A percentile compares a stretch with the other conserved stretches of the same genome.
phyloP scores from a whole-genome alignment of 2,797 vertebrate species.

The Myiothlypis chrysogaster region DNA sequence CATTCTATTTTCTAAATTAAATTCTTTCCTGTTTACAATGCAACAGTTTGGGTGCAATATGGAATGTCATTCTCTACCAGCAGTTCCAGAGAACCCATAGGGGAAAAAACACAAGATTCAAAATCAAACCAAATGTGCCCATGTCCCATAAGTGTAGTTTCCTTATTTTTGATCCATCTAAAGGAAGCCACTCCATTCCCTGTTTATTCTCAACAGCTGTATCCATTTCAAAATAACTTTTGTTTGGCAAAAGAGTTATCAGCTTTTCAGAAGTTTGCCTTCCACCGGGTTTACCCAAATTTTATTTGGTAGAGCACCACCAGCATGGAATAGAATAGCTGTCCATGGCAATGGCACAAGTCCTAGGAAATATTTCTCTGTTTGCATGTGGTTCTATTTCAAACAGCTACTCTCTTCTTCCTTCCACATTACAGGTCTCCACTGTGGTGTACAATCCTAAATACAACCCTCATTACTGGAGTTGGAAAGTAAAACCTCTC shows the following conservation, averaged over 20 bases:
- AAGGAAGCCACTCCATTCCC: background rate
- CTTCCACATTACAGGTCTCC: background rate
- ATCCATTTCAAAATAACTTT: background rate
- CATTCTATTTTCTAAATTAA: background rate
- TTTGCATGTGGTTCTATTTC: background rate
- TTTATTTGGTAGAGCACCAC: background rate
- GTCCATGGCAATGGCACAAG: background rate
- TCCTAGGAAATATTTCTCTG: background rate
- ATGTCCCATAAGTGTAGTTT: background rate
- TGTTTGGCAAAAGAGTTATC: background rate
- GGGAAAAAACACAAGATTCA: background rate
- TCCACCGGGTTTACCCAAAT: background rate
- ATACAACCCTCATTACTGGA: background rate
- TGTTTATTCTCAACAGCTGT: background rate
- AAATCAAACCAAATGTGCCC: background rate
- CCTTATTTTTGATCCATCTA: background rate
- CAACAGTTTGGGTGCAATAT: background rate
- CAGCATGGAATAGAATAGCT: background rate
- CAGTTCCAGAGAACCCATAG: background rate
- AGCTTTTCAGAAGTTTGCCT: background rate
- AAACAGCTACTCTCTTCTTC: background rate
- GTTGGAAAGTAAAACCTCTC: background rate
- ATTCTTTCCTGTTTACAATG: background rate
- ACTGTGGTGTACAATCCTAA: background rate
- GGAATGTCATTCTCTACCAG: background rate